These are phyloP conservation scores for Kryptolebias ocellatus DNA, from an alignment of 2,797 vertebrate species.

Conservation along the genomic window DNA sequence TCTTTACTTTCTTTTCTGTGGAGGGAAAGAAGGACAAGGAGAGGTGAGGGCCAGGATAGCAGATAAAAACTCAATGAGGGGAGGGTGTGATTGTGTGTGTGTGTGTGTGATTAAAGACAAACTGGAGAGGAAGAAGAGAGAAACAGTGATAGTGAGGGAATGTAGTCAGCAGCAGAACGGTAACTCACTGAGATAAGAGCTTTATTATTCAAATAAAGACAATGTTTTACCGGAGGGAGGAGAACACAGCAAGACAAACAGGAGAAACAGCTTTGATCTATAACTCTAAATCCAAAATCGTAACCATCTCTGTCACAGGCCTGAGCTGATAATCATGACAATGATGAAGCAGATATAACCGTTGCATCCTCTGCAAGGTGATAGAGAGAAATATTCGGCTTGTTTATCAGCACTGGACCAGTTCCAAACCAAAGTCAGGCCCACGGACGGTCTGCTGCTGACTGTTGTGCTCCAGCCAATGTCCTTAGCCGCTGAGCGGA, in stretches of 20 bases:
- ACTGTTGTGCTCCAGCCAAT: constrained; percentile 50
- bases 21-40: constrained; percentile 38
- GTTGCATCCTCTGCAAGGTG: constrained; percentile 29
- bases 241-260: constrained; percentile 44
- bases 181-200: constrained; percentile 66
- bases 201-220: constrained; percentile 73
- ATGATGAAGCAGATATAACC: constrained; percentile 53
- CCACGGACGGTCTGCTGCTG: constrained; percentile 27
- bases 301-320: constrained; percentile 57
- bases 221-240: constrained; percentile 32
- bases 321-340: constrained; percentile 52
- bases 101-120: constrained; percentile 45
- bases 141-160: constrained; percentile 38
- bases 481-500: constrained; percentile 52
- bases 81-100: neutral
- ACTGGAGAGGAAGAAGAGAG: constrained; percentile 27
- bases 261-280: constrained; percentile 52
- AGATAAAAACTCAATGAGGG: constrained; percentile 43
- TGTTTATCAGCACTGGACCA: constrained; percentile 29
- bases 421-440: constrained; percentile 37
- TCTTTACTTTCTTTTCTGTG: constrained; percentile 11
- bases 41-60: constrained; percentile 55
- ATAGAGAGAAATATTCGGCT: constrained; percentile 39
- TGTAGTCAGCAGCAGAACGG: constrained; percentile 44
- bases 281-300: constrained; percentile 49